phyloP scores from a whole-genome alignment of 2,888 invertebrate species.

The Heteropelma amictum region DNA sequence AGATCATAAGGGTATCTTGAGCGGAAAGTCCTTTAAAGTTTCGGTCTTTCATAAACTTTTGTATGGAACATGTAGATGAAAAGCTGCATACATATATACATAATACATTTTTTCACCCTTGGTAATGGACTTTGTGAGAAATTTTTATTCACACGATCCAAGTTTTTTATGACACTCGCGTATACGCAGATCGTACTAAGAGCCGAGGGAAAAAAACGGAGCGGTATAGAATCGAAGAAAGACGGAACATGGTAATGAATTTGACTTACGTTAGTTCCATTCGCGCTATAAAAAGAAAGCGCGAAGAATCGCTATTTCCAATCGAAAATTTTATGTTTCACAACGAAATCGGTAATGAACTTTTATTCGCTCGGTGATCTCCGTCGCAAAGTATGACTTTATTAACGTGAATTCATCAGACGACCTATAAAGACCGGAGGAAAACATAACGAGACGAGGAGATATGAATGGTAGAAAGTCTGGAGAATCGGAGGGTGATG shows the following conservation, averaged over 20 bases:
- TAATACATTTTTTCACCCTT: conserved; percentile 8
- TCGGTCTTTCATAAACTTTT: neutral
- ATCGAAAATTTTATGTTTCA: neutral
- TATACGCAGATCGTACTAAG: neutral
- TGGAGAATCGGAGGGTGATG: neutral
- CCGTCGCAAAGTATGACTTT: neutral
- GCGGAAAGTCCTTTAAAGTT: neutral
- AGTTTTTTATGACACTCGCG: neutral
- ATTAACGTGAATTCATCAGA: neutral
- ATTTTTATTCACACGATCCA: conserved; percentile 2
- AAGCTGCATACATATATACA: neutral
- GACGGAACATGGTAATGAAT: neutral
- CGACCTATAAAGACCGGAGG: neutral
- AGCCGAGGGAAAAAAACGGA: neutral
- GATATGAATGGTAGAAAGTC: neutral
- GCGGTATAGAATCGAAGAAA: conserved; percentile 9
- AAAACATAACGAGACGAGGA: neutral
- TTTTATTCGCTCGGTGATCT: neutral
- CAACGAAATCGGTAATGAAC: neutral
- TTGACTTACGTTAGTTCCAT: neutral
- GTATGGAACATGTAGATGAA: neutral
- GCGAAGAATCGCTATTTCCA: neutral
- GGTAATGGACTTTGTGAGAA: conserved; percentile 5
- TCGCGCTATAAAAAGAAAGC: neutral
- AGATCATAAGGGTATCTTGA: neutral